These are phyloP conservation scores for Drosophila ezoana DNA, from an alignment of 2,888 invertebrate genomes.

Conservation along the genomic window DNA sequence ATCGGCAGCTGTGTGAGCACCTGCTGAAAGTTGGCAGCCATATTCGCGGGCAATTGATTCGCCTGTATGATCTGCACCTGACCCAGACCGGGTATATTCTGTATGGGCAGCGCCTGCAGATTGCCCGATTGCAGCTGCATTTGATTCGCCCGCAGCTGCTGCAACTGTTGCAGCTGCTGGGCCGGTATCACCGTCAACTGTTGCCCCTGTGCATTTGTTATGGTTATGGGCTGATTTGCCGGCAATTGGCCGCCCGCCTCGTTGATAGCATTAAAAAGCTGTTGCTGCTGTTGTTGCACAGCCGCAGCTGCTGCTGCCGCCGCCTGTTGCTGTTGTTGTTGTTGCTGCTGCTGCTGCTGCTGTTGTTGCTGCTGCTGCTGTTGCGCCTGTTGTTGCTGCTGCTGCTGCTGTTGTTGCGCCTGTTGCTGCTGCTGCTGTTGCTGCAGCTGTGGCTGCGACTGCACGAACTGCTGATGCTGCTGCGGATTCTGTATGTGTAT, in stretches of 20 bases:
- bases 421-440: constrained; percentile 67
- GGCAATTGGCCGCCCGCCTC: constrained; percentile 84
- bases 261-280: constrained; percentile 79
- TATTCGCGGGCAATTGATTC: constrained; percentile 84
- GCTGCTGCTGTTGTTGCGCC: constrained; percentile 54
- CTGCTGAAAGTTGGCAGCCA: constrained; percentile 81
- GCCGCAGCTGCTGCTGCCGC: constrained; percentile 51
- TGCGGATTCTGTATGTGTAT: constrained; percentile 83
- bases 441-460: constrained; percentile 52
- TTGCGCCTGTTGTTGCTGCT: constrained; percentile 53
- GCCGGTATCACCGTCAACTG: constrained; percentile 94
- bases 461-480: constrained; percentile 64
- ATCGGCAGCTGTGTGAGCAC: constrained; percentile 68
- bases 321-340: constrained; percentile 48
- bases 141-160: constrained; percentile 63
- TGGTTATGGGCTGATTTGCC: constrained; percentile 88
- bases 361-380: constrained; percentile 70
- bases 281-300: constrained; percentile 79
- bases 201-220: constrained; percentile 91
- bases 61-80: constrained; percentile 89
- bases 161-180: constrained; percentile 86
- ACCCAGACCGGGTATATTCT: constrained; percentile 91
- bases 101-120: constrained; percentile 89
- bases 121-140: constrained; percentile 81
- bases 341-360: constrained; percentile 53